Conservation (phyloP, 1,140 invertebrate species). For the Acromyrmex charruanus region DNA sequence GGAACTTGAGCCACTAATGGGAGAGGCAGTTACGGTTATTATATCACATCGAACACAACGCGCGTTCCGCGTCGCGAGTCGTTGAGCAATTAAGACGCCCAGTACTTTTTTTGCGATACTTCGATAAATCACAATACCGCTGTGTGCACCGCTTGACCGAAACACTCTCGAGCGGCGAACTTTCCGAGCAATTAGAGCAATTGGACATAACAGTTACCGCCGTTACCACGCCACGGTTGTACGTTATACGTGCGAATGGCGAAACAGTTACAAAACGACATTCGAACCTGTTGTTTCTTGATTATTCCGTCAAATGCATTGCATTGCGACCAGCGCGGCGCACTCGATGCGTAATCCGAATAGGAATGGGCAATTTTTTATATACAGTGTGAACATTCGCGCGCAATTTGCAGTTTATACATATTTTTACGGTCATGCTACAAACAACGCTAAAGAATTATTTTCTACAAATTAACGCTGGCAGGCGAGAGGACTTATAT, state of each 20-base stretch:
- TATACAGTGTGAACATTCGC: not conserved
- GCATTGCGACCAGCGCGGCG: not conserved
- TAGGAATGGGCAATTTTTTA: conserved; percentile 8
- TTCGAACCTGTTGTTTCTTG: conserved; percentile 32
- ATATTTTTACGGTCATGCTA: not conserved
- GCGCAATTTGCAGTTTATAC: not conserved
- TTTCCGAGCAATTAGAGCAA: conserved; percentile 61
- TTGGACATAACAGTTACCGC: conserved; percentile 40
- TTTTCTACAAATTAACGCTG: conserved; percentile 8
- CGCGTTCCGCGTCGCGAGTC: not conserved
- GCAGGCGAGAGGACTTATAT: not conserved
- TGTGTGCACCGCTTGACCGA: not conserved
- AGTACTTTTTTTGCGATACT: conserved; percentile 26
- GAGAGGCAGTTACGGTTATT: conserved; percentile 71
- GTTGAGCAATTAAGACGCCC: conserved; percentile 54
- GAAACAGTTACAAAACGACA: conserved; percentile 6
- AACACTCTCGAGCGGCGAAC: conserved; percentile 45
- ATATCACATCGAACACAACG: conserved; percentile 62
- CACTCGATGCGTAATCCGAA: conserved; percentile 12
- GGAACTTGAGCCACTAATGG: conserved; percentile 68
- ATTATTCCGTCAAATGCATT: conserved; percentile 35
- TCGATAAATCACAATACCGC: conserved; percentile 46
- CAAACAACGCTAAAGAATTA: conserved; percentile 11
- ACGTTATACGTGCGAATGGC: conserved; percentile 33
- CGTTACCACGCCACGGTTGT: not conserved